These are phyloP conservation scores for Bradysia coprophila DNA, from an alignment of 1,140 invertebrate genomes.

Conservation along the genomic window DNA sequence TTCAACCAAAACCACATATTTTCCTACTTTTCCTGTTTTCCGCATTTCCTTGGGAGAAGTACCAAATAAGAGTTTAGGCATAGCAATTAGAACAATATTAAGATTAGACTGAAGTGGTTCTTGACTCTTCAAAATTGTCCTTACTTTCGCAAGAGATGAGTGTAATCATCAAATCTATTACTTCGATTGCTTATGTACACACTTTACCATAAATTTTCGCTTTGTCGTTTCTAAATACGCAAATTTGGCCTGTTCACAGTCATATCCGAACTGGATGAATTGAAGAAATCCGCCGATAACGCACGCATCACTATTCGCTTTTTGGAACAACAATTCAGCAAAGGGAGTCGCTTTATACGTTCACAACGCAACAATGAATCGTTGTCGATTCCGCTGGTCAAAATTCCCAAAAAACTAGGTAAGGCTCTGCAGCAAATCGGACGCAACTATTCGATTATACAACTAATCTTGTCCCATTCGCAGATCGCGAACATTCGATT, in stretches of 20 bases:
- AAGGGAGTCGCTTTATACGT: constrained; percentile 62
- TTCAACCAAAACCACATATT: too few species aligned
- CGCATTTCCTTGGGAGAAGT: too few species aligned
- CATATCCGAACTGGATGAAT: constrained; percentile 63
- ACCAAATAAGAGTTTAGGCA: too few species aligned
- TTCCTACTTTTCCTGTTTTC: too few species aligned
- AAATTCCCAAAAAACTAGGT: constrained; percentile 39
- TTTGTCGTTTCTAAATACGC: too few species aligned
- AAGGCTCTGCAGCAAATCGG: constrained; percentile 3
- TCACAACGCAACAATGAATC: constrained; percentile 66
- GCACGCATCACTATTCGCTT: constrained; percentile 81
- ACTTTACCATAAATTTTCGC: too few species aligned
- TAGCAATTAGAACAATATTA: too few species aligned
- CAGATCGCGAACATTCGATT: constrained; percentile 20
- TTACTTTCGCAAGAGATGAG: too few species aligned
- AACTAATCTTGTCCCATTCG: background rate
- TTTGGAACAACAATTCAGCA: constrained; percentile 69
- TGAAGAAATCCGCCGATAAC: constrained; percentile 56
- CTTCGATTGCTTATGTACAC: too few species aligned
- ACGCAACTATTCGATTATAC: background rate
- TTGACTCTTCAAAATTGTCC: too few species aligned
- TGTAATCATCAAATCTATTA: too few species aligned
- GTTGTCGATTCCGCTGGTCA: constrained; percentile 49
- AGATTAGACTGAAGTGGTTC: too few species aligned
- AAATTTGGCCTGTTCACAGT: constrained; percentile 36